phyloP scores from a whole-genome alignment of 2,888 invertebrate genomes.

The Reticulitermes lucifugus region DNA sequence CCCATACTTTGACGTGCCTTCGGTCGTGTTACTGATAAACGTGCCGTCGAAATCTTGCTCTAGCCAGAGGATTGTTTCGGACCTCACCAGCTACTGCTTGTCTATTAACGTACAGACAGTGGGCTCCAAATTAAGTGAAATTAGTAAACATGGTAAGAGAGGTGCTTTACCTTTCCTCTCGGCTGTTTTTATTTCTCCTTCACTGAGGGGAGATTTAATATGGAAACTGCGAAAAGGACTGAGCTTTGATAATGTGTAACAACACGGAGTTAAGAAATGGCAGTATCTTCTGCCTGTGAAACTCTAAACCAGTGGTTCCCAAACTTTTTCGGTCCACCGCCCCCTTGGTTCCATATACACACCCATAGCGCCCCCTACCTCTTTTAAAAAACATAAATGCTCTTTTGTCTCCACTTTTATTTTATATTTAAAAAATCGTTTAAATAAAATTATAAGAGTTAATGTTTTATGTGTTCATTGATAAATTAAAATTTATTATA shows the following conservation, averaged over 20 bases:
- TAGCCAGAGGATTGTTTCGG: neutral
- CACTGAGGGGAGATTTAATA: neutral
- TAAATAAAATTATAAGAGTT: no score
- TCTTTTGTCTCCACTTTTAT: no score
- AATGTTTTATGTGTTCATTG: no score
- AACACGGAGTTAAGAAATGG: neutral
- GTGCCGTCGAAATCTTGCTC: no score
- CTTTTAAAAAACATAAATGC: no score
- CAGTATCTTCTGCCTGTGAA: neutral
- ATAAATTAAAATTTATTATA: no score
- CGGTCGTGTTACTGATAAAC: no score
- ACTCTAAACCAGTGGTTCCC: neutral
- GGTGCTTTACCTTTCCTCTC: neutral
- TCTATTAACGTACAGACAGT: neutral
- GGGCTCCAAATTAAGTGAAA: neutral
- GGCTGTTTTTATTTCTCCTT: neutral
- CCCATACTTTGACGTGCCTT: no score
- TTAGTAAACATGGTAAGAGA: neutral
- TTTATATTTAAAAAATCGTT: no score
- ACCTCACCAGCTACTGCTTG: neutral
- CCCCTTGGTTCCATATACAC: no score
- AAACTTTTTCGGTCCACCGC: no score
- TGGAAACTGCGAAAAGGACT: neutral
- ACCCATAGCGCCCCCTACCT: no score
- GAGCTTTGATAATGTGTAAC: neutral